Base-by-base conservation (phyloP, 2,113 vertebrate species). In the Turnix velox region DNA sequence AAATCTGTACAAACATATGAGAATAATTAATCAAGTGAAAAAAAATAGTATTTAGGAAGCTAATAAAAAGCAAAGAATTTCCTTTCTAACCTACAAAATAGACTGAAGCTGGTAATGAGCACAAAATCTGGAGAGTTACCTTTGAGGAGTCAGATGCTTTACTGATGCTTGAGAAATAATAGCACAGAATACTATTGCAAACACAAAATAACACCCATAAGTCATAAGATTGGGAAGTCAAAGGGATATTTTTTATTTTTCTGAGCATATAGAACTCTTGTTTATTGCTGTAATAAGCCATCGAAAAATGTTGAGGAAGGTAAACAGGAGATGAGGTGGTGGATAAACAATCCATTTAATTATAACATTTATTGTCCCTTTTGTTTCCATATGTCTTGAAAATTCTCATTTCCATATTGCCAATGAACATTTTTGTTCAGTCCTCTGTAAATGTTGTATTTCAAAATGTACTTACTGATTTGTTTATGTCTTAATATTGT, bases 71-170 rank as follows among this genome's bases (percentile, higher is more conserved):
- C 10, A 91, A 85, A 89, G 79, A 35, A 23, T 82, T 5, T 79
- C 40, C 24, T 85, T 27, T 12, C 33, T 90, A 48, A 7, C 2
- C 31, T 57, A 61, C 10, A 75, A 83, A 80, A 79, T 9, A 73
- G 24, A 58, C 73, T 23, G 83, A 88, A 90, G 11, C 3, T 14
- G 69, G 6, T 30, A 83, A 54, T 27, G 8, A 66, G 5, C 12
- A 69, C 35, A 73, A 80, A 86, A 58, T 40, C 33, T 83, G 23
- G 28, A 63, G 14, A 79, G 15, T 45, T 85, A 31, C 22, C 33
- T 82, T 18, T 54, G 37, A 92, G 18, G 14, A 40, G 31, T 40
- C n/a, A 89, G 84, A 71, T 75, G 72, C 65, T 94, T 81, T 72
- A 72, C 45, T 57, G 37, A 57, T 19, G 25, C 5, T 79, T 89